phyloP scores from a whole-genome alignment of 2,888 invertebrate species.

The Pristionchus arcanus region DNA sequence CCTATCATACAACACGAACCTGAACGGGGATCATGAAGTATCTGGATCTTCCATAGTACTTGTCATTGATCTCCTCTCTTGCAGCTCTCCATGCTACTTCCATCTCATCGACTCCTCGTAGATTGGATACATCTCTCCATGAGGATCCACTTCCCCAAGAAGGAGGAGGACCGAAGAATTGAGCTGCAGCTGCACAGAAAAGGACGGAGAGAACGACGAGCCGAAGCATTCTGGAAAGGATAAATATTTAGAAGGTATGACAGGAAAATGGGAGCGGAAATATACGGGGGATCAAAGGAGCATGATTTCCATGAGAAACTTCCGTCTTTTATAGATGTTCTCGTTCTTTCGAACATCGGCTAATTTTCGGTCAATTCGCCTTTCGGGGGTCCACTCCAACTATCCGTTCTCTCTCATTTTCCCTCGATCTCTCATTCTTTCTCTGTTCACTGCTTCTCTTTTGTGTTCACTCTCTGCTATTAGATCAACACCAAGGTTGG shows the following conservation, averaged over 20 bases:
- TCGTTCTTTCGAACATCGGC: conserved; percentile 24
- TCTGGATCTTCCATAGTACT: conserved; percentile 45
- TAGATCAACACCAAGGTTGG: conserved; percentile 54
- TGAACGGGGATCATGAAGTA: conserved; percentile 55
- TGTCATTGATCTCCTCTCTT: conserved; percentile 53
- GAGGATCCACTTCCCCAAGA: conserved; percentile 44
- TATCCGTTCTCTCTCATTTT: not conserved
- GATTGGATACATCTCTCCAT: conserved; percentile 31
- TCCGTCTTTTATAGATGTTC: conserved; percentile 26
- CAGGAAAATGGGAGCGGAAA: not conserved
- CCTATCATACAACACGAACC: not conserved
- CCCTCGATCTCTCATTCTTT: conserved; percentile 12
- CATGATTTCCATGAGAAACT: not conserved
- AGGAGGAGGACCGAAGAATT: conserved; percentile 22
- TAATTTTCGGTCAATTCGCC: not conserved
- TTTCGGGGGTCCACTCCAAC: not conserved
- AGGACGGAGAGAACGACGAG: conserved; percentile 29
- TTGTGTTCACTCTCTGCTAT: not conserved
- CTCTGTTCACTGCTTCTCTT: not conserved
- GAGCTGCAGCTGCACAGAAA: conserved; percentile 12
- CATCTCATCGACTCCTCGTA: conserved; percentile 55
- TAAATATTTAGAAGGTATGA: not conserved
- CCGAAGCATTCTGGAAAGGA: conserved; percentile 13
- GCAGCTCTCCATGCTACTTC: conserved; percentile 53
- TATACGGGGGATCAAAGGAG: not conserved